Base-by-base conservation (phyloP, 37 sponge, comb jelly and placozoan species). In the Theonella swinhoei region DNA sequence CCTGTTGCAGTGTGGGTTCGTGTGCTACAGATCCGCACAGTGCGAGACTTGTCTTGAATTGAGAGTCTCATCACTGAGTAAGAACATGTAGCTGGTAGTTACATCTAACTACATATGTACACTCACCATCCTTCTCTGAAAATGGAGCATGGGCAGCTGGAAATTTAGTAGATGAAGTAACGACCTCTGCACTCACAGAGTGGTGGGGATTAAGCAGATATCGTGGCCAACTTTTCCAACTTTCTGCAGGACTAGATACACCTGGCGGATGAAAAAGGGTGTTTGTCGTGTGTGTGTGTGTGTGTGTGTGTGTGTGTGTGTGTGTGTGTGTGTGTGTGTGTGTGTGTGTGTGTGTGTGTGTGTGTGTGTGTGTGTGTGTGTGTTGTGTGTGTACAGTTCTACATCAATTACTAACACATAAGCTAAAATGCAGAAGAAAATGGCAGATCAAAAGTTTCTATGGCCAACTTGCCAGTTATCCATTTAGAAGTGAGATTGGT, bases 201-300 rank as follows among this genome's bases (percentile, higher is more conserved):
- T 79, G 62, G 80, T 66, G 38, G 24, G 89, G 89, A 60, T 89
- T 72, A 33, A 90, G 70, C 1, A 67, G 63, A 39, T 75, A n/a
- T 39, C 84, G 36, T 2, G 93, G 89, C 93, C 93, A 93, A 1
- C 25, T 61, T 60, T 78, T 67, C 93, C 93, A 93, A 43, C 64
- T 32, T 28, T 38, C 42, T n/a, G 75, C 81, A 22, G 47, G 37
- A 54, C 76, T 62, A 39, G 59, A 76, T 19, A 88, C 62, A 34
- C 93, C 93, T 93, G 29, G 26, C 73, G 25, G 35, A 59, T 34
- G 25, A 26, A 59, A 0, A 71, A 37, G 33, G 19, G 2, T 9
- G 62, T 29, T 32, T n/a, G n/a, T n/a, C n/a, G n/a, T n/a, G n/a
- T n/a, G n/a, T n/a, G n/a, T n/a, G n/a, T n/a, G n/a, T n/a, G 29